phyloP scores from a whole-genome alignment of 2,888 invertebrate species.

The Phalangium opilio region DNA sequence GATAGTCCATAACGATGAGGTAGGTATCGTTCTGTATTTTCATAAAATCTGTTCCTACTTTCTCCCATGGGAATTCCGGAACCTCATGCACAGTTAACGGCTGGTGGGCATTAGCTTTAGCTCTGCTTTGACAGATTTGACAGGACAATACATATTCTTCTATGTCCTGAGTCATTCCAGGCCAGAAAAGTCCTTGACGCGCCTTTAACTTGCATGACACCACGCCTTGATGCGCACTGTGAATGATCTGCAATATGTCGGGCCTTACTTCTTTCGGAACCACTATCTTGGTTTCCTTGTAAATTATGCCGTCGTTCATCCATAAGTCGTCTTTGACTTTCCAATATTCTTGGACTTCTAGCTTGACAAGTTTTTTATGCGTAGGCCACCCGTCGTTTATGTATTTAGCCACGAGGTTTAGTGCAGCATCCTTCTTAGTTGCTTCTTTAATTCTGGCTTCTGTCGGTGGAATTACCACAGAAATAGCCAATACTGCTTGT shows the following conservation, averaged over 20 bases:
- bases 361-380: too few species aligned
- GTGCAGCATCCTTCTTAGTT: too few species aligned
- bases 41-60: background rate
- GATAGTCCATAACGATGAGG: constrained; percentile 5
- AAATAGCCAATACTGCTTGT: too few species aligned
- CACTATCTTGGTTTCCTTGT: too few species aligned
- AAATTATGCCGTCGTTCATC: too few species aligned
- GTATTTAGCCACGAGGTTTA: too few species aligned
- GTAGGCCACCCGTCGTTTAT: too few species aligned
- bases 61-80: background rate
- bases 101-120: constrained; percentile 2
- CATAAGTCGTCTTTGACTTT: too few species aligned
- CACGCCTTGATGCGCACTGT: constrained; percentile 1
- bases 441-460: too few species aligned
- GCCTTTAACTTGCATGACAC: constrained; percentile 4
- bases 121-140: constrained; percentile 1
- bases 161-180: background rate
- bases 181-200: constrained; percentile 4
- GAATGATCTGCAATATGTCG: constrained; percentile 1
- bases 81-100: background rate
- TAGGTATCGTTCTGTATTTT: background rate
- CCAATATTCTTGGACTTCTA: too few species aligned
- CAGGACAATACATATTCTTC: constrained; percentile 2
- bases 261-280: too few species aligned
- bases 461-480: too few species aligned